phyloP scores from a whole-genome alignment of 2,113 vertebrate genomes.

The Rostratula benghalensis region DNA sequence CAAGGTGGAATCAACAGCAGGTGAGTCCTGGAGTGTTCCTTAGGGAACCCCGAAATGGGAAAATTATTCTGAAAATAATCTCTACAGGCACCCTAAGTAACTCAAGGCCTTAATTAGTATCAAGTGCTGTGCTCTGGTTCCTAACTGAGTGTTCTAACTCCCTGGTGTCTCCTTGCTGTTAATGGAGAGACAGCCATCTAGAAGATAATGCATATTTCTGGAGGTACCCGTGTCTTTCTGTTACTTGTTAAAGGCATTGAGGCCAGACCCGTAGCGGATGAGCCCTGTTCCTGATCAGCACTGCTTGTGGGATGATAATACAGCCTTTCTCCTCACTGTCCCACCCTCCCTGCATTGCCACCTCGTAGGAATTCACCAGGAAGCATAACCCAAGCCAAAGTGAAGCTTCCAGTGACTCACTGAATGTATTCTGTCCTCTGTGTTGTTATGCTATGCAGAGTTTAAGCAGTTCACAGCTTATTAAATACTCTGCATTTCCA shows the following conservation, averaged over 20 bases:
- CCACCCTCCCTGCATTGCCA: not conserved
- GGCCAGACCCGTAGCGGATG: not conserved
- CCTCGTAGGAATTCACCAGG: not conserved
- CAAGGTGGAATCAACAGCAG: not conserved
- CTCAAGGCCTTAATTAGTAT: not conserved
- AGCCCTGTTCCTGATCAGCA: not conserved
- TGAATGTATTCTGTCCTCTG: not conserved
- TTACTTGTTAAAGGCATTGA: not conserved
- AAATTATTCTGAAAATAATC: not conserved
- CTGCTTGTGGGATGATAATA: not conserved
- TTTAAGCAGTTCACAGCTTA: not conserved
- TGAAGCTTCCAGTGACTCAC: not conserved
- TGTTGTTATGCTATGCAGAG: not conserved
- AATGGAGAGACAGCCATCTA: not conserved
- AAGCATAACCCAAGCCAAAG: not conserved
- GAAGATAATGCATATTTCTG: not conserved
- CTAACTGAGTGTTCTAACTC: not conserved
- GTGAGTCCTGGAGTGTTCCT: not conserved
- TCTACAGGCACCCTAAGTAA: not conserved
- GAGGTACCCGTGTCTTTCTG: not conserved
- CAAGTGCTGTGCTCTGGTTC: not conserved
- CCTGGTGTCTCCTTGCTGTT: not conserved
- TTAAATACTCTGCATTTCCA: not conserved
- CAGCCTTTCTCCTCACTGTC: not conserved
- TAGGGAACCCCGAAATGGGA: not conserved